A percentile compares a stretch with the other conserved stretches of the same genome.
These are phyloP conservation scores for Drosophila burlai DNA, from an alignment of 1,140 invertebrate species.

Conservation along the genomic window DNA sequence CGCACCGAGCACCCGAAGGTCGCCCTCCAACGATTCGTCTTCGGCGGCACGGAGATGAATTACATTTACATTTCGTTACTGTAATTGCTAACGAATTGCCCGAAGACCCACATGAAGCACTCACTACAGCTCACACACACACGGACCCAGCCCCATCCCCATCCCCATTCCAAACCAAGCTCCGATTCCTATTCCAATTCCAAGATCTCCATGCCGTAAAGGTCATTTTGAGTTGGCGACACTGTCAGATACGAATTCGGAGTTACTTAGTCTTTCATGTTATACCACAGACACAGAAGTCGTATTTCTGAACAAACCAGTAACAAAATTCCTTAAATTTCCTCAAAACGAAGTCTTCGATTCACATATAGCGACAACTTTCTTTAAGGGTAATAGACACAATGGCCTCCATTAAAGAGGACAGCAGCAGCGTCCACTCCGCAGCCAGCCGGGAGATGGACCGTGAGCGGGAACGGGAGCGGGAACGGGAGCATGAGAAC, in stretches of 20 bases:
- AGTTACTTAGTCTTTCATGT: slow-evolving; percentile 29
- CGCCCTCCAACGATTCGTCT: slow-evolving; percentile 46
- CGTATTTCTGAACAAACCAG: slow-evolving; percentile 25
- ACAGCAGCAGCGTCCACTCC: slow-evolving; percentile 21
- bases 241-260: slow-evolving; percentile 18
- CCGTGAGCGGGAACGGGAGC: background rate
- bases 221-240: slow-evolving; percentile 35
- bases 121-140: slow-evolving; percentile 2
- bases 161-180: background rate
- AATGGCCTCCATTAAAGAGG: slow-evolving; percentile 39
- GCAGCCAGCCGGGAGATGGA: slow-evolving; percentile 1
- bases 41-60: slow-evolving; percentile 66
- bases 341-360: slow-evolving; percentile 13
- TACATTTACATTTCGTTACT: slow-evolving; percentile 73
- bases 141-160: background rate
- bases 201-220: slow-evolving; percentile 33
- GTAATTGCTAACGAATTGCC: slow-evolving; percentile 62
- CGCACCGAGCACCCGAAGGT: slow-evolving; percentile 55
- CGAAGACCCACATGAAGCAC: slow-evolving; percentile 31
- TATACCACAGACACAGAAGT: slow-evolving; percentile 22
- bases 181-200: background rate
- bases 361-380: slow-evolving; percentile 1
- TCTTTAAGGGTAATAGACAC: slow-evolving; percentile 7
- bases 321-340: slow-evolving; percentile 25
- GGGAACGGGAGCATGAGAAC: slow-evolving; percentile 6